Evolutionary conservation across 2,113 vertebrate genomes (phyloP).

Genomic region (Poeciliopsis retropinna): DNA sequence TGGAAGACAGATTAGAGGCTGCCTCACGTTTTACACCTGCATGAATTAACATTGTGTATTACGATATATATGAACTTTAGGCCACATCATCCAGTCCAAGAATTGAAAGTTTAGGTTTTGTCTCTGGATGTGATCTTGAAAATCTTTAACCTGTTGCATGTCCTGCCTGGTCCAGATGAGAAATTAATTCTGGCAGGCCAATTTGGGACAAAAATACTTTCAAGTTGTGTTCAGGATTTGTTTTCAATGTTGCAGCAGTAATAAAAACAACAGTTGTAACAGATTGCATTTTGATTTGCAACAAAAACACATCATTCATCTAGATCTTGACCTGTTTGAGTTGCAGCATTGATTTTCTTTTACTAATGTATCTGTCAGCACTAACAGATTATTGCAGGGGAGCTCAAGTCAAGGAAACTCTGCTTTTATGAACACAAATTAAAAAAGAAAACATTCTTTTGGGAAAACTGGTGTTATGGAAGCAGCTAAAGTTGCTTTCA

Average conservation of each 20-base stretch:
- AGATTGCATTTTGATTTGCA: background rate
- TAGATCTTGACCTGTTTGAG: background rate
- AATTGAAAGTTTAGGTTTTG: background rate
- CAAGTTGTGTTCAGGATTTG: background rate
- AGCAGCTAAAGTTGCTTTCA: slow-evolving; percentile 5
- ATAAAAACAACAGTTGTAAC: background rate
- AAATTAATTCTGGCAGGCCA: too few relatives aligned
- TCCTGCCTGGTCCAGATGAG: too few relatives aligned
- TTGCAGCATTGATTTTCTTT: background rate
- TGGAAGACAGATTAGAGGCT: too few relatives aligned
- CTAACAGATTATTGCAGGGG: background rate
- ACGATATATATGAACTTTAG: too few relatives aligned
- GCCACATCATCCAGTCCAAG: too few relatives aligned
- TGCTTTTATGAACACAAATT: slow-evolving; percentile 23
- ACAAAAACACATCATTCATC: background rate
- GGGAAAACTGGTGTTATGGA: slow-evolving; percentile 1
- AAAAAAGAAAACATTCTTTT: background rate
- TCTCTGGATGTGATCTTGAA: background rate
- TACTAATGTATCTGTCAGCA: background rate
- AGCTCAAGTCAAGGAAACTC: slow-evolving; percentile 17
- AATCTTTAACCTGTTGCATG: background rate
- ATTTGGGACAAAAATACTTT: background rate
- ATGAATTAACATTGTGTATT: background rate
- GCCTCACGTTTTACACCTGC: too few relatives aligned
- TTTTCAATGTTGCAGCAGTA: background rate